A percentile compares a stretch with the other conserved stretches of the same genome.
These are phyloP conservation scores for Ellobium chinense DNA, from an alignment of 2,888 invertebrate species.

Conservation along the genomic window DNA sequence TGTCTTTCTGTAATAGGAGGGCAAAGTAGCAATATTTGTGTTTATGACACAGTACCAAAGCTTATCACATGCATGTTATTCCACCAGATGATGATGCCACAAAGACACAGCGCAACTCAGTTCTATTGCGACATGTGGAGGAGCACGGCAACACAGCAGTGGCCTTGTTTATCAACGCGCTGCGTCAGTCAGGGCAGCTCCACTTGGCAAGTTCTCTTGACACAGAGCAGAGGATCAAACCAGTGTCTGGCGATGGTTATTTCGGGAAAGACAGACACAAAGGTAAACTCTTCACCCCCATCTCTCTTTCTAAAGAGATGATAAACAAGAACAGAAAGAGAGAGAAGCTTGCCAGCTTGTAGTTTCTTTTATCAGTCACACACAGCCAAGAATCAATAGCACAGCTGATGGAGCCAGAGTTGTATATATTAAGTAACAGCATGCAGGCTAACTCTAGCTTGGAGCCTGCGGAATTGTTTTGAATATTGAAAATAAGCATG, in stretches of 20 bases:
- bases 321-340: neutral
- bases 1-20: too few species aligned
- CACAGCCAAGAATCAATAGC: too few species aligned
- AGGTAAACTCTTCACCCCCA: slow-evolving; percentile 1
- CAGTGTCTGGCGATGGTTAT: slow-evolving; percentile 67
- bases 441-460: too few species aligned
- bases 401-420: too few species aligned
- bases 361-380: too few species aligned
- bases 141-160: slow-evolving; percentile 68
- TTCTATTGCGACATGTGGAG: slow-evolving; percentile 71
- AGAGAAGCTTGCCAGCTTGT: too few species aligned
- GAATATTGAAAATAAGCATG: too few species aligned
- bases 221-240: slow-evolving; percentile 68
- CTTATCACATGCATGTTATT: too few species aligned
- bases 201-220: slow-evolving; percentile 75
- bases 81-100: slow-evolving; percentile 45
- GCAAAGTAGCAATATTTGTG: too few species aligned
- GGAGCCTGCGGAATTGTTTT: too few species aligned
- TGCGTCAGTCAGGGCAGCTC: slow-evolving; percentile 76
- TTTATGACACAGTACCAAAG: too few species aligned
- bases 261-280: slow-evolving; percentile 44
- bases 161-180: slow-evolving; percentile 75
- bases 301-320: neutral
- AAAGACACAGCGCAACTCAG: slow-evolving; percentile 66
- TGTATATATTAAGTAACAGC: too few species aligned